These are phyloP conservation scores for Hippolais icterina DNA, from an alignment of 2,113 vertebrate species.

Conservation along the genomic window DNA sequence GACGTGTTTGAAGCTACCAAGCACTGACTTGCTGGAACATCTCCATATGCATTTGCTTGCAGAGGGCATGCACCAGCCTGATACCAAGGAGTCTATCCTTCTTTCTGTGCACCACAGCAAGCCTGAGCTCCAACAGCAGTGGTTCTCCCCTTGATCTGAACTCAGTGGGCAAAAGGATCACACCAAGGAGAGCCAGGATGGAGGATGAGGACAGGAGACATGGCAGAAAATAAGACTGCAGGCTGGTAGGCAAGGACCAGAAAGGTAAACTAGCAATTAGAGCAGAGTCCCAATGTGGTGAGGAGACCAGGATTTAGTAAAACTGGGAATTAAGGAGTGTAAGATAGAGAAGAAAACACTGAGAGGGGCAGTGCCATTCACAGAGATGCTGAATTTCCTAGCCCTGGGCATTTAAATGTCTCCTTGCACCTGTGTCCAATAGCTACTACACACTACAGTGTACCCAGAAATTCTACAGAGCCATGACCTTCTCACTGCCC, in stretches of 20 bases:
- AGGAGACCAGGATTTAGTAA: neutral
- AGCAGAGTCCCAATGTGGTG: neutral
- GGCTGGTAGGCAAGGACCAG: neutral
- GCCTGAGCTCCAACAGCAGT: neutral
- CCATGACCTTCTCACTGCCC: neutral
- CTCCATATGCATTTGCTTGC: neutral
- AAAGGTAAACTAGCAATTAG: neutral
- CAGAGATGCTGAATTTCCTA: neutral
- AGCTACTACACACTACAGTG: neutral
- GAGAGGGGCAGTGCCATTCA: neutral
- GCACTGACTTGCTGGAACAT: neutral
- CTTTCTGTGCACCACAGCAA: neutral
- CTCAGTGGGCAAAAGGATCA: neutral
- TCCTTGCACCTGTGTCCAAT: neutral
- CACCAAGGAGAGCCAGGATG: neutral
- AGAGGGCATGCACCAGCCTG: neutral
- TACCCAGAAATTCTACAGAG: neutral
- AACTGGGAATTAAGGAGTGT: neutral
- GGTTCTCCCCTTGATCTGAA: neutral
- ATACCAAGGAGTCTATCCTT: neutral
- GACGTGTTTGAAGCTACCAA: neutral
- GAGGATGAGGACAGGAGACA: neutral
- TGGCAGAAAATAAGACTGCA: neutral
- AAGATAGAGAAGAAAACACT: neutral
- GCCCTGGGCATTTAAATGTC: neutral